Base-by-base conservation (phyloP, 2,113 vertebrate species). In the Chiloscyllium plagiosum region DNA sequence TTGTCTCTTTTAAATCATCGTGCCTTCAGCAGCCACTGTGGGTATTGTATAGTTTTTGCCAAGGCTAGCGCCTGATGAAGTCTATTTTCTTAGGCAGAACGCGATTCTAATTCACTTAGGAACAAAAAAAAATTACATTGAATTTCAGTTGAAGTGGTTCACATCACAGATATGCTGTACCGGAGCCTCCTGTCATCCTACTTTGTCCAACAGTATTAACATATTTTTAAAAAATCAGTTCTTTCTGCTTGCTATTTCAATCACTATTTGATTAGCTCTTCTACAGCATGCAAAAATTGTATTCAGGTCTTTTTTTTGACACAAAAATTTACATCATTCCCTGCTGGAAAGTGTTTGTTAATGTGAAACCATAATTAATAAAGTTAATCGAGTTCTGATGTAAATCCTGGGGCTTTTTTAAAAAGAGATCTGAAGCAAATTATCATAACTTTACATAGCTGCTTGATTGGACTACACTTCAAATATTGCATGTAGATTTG, bases 361-460 rank as follows among this genome's bases (percentile, higher is more conserved):
- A 93, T 93, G 89, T 66, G 33, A 93, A 93, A 66, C 61, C 66
- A 93, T 93, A 93, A 93, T 93, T 93, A 68, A 93, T 61, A 93
- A 93, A 61, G 56, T 93, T 66, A 90, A 93, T 93, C n/a, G 66
- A 66, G 89, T 37, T 42, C 89, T 93, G 89, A 90, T 52, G 37
- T 93, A 20, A 66, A 66, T 42, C 89, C n/a, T 68, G 61, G 37
- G 61, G n/a, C 33, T 66, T 37, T 83, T 83, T 83, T 90, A 65
- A n/a, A n/a, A 20, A 17, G 29, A 61, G 61, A 93, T 65, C 65
- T 93, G 61, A 93, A 93, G 20, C 61, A 68, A 93, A 68, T 93
- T n/a, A 93, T 37, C 66, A 66, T 68, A 93, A 93, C 66, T 61
- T 17, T 93, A 93, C n/a, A 61, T 1, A 90, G 4, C 10, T 24